Evolutionary conservation across 1,140 invertebrate genomes (phyloP), one percentile per base, ranked within the genome.

Genomic region (Ganaspis sp.): DNA sequence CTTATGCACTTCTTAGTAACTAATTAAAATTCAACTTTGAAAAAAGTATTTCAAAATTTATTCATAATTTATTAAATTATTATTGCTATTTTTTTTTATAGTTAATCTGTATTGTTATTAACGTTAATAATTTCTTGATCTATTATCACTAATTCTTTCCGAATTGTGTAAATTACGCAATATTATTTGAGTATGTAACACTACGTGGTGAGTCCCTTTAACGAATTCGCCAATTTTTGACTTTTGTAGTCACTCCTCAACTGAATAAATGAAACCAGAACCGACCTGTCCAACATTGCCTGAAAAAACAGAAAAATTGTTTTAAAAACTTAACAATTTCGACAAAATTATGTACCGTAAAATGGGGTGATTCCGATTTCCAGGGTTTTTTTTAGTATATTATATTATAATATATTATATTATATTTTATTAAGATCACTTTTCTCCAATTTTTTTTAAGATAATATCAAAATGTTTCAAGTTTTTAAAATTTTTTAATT

Each of bases 181-280:
- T 17, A 1, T 49, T 40, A 15, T 40, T 6, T 40, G 17, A 70
- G 17, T 21, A 42, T 38, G 12, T 17, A 40, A n/a, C 40, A 42
- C 38, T 70, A 70, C 21, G 87, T 83, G 12, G 85, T 83, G 74
- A 92, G 82, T 73, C 93, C 93, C 89, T 95, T 94, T 70, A 95
- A 90, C 85, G 93, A 93, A 82, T 92, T 93, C 49, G 94, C 93
- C 80, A 97, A 91, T 86, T 96, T 97, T 83, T 96, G 95, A 53
- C 94, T 95, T 90, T 98, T 98, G 88, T 96, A 98, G 90, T 99
- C 98, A 11, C 95, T 95, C 76, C 98, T 93, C 21, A 99, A 92
- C 90, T 99, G 97, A 81, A 99, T 97, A 90, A 99, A 99, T 91
- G 96, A 98, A 74, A 95, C 92, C 9, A 99, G 90, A 77, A 98